Evolutionary conservation across 2,888 invertebrate species (phyloP).

Genomic region (Diarsia rubi): DNA sequence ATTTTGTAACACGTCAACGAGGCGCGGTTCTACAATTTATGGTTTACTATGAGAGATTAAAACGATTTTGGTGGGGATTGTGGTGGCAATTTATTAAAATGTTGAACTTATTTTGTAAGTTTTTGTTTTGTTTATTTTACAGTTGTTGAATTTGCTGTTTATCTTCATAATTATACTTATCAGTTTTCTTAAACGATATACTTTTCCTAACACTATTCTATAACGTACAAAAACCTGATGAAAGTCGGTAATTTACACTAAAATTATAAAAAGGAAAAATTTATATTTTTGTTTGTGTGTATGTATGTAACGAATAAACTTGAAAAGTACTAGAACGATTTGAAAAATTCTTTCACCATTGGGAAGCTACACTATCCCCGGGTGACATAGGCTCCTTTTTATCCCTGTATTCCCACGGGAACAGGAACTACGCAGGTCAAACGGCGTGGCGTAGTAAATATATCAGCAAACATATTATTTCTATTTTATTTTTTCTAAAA

Average conservation of each 20-base stretch:
- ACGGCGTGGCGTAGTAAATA: too few relatives aligned
- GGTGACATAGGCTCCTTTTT: too few relatives aligned
- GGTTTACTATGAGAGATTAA: slow-evolving; percentile 28
- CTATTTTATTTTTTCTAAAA: neutral
- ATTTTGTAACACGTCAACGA: slow-evolving; percentile 57
- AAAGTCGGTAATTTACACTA: neutral
- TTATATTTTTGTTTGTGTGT: too few relatives aligned
- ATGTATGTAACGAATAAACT: too few relatives aligned
- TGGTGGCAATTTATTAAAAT: slow-evolving; percentile 14
- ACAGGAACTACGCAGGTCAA: too few relatives aligned
- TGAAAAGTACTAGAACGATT: too few relatives aligned
- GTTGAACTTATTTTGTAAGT: neutral
- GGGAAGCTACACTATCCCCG: too few relatives aligned
- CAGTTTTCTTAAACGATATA: neutral
- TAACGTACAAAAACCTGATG: neutral
- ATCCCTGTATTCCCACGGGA: too few relatives aligned
- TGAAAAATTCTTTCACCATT: too few relatives aligned
- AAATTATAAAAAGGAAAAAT: too few relatives aligned
- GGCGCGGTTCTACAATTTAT: slow-evolving; percentile 50
- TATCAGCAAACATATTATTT: neutral
- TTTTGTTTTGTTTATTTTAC: neutral
- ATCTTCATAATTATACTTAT: too few relatives aligned
- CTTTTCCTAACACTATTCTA: neutral
- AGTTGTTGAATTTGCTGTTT: too few relatives aligned
- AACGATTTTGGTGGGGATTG: slow-evolving; percentile 1